phyloP scores from a whole-genome alignment of 2,113 vertebrate genomes.

The Phaethornis superciliosus region DNA sequence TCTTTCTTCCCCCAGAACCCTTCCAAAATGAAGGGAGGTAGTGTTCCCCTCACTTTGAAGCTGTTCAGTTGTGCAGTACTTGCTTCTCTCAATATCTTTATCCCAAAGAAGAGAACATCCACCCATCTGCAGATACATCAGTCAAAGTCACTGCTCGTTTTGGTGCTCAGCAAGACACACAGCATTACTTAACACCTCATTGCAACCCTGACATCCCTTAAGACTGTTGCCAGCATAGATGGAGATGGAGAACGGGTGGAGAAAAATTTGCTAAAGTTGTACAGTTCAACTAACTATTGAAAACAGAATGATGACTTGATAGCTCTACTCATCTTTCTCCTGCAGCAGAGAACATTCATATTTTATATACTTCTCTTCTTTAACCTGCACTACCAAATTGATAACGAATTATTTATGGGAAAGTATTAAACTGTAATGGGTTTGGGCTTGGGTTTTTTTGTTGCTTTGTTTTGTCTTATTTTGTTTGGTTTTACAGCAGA shows the following conservation, averaged over 20 bases:
- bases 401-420: not conserved
- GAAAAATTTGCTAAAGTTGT: not conserved
- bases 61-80: not conserved
- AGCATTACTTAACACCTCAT: not conserved
- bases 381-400: not conserved
- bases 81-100: not conserved
- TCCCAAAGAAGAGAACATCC: not conserved
- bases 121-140: not conserved
- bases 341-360: not conserved
- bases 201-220: not conserved
- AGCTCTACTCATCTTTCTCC: not conserved
- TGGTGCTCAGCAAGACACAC: not conserved
- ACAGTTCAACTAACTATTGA: not conserved
- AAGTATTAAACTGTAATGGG: not conserved
- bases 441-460: not conserved
- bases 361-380: not conserved
- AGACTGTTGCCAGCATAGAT: not conserved
- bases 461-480: not conserved
- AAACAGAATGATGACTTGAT: not conserved
- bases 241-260: not conserved
- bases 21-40: not conserved
- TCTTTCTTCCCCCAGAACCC: not conserved
- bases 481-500: not conserved
- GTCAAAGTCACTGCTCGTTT: not conserved
- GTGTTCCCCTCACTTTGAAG: not conserved